A percentile compares a stretch with the other conserved stretches of the same genome.
Evolutionary conservation across 2,888 invertebrate genomes (phyloP).

Genomic region (Antheraea assamensis): DNA sequence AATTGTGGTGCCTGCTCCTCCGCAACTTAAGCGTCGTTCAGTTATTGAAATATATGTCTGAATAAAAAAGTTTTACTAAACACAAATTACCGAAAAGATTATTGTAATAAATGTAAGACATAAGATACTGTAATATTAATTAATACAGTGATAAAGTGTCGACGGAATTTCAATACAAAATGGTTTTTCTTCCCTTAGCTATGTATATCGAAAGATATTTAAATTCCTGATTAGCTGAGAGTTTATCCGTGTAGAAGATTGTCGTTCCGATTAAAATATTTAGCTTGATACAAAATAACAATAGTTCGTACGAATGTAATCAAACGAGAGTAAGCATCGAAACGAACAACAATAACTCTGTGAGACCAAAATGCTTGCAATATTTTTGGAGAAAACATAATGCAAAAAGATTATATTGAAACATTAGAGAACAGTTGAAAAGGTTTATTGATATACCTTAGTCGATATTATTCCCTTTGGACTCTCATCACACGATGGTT

Average conservation of each 20-base stretch:
- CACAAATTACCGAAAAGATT: neutral
- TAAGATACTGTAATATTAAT: neutral
- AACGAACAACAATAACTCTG: neutral
- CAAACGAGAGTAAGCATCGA: neutral
- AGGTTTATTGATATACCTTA: too few relatives aligned
- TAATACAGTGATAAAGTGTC: neutral
- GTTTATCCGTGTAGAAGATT: neutral
- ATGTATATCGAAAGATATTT: neutral
- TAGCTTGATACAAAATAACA: neutral
- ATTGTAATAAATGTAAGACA: neutral
- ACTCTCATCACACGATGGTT: neutral
- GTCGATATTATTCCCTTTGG: neutral
- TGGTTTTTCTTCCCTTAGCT: neutral
- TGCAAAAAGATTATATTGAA: too few relatives aligned
- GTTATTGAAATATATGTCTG: neutral
- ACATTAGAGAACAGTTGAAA: too few relatives aligned
- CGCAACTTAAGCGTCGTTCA: too few relatives aligned
- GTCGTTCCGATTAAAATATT: neutral
- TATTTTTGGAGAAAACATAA: too few relatives aligned
- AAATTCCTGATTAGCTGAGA: neutral
- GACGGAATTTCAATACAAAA: neutral
- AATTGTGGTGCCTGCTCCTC: too few relatives aligned
- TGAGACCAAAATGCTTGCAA: too few relatives aligned
- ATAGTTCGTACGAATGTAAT: neutral
- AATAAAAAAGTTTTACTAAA: too few relatives aligned